These are phyloP conservation scores for Menidia menidia DNA, from an alignment of 2,797 vertebrate species.

Conservation along the genomic window DNA sequence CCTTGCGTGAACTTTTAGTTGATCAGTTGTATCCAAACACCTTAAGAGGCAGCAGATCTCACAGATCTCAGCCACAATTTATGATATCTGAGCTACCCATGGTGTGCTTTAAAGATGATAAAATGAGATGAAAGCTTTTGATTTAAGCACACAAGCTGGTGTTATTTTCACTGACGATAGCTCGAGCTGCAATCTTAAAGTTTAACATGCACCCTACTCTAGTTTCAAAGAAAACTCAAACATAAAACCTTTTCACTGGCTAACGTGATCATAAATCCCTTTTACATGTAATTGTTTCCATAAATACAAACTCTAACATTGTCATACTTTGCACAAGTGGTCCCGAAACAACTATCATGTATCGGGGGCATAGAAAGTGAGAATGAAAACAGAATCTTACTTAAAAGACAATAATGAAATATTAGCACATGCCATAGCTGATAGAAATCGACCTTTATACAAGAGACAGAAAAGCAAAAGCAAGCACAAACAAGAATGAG, in stretches of 20 bases:
- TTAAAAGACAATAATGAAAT: constrained; percentile 5
- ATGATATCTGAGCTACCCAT: neutral
- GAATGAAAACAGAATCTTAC: neutral
- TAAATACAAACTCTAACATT: neutral
- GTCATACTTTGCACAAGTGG: neutral
- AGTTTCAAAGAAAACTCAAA: constrained; percentile 38
- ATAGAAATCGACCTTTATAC: constrained; percentile 12
- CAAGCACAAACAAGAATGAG: neutral
- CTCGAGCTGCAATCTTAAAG: neutral
- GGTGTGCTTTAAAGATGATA: neutral
- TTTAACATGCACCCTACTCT: neutral
- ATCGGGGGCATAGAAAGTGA: neutral
- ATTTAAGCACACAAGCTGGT: constrained; percentile 3
- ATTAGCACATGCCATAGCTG: neutral
- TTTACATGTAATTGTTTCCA: constrained; percentile 1
- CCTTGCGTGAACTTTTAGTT: neutral
- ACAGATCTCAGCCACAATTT: neutral
- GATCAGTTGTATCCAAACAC: neutral
- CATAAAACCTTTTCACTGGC: neutral
- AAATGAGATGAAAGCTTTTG: neutral
- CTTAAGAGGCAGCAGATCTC: neutral
- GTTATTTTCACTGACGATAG: constrained; percentile 3
- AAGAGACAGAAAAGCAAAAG: neutral
- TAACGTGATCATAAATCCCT: constrained; percentile 23
- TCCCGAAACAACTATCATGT: neutral